These are phyloP conservation scores for Netelia melanura DNA, from an alignment of 2,888 invertebrate genomes.

Conservation along the genomic window DNA sequence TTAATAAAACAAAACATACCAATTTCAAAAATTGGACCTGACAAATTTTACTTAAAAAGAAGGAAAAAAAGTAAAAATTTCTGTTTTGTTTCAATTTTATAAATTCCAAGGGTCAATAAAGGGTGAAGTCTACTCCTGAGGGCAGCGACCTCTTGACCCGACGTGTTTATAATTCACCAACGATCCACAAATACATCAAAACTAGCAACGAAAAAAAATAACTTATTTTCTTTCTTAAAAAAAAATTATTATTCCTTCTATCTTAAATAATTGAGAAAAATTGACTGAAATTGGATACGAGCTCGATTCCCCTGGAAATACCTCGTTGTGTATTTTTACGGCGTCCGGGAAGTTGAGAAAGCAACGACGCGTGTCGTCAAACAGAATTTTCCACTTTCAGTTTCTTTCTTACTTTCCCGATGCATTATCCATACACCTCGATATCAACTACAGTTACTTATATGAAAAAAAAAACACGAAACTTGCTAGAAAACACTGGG, in stretches of 20 bases:
- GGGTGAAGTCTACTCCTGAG: constrained; percentile 14
- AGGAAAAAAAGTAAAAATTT: too few relatives aligned
- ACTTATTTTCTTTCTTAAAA: neutral
- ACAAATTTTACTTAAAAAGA: neutral
- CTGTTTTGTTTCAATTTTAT: too few relatives aligned
- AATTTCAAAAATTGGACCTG: neutral
- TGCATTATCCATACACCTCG: constrained; percentile 15
- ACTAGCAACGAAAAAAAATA: constrained; percentile 2
- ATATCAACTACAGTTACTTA: neutral
- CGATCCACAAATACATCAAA: neutral
- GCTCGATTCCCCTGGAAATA: constrained; percentile 14
- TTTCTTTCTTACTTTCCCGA: constrained; percentile 33
- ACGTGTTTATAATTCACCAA: constrained; percentile 28
- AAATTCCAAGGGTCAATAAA: too few relatives aligned
- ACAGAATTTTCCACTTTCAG: constrained; percentile 50
- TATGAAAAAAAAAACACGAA: constrained; percentile 9
- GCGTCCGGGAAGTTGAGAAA: constrained; percentile 32
- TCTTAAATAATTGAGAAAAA: neutral
- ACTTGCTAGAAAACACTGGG: too few relatives aligned
- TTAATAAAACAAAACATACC: neutral
- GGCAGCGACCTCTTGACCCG: constrained; percentile 37
- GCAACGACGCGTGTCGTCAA: constrained; percentile 24
- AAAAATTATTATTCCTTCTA: neutral
- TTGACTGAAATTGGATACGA: constrained; percentile 8
- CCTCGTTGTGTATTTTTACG: neutral